Percentiles rank a stretch among this genome's conserved stretches.
These are phyloP conservation scores for Turnix velox DNA, from an alignment of 2,113 vertebrate genomes.

Conservation along the genomic window DNA sequence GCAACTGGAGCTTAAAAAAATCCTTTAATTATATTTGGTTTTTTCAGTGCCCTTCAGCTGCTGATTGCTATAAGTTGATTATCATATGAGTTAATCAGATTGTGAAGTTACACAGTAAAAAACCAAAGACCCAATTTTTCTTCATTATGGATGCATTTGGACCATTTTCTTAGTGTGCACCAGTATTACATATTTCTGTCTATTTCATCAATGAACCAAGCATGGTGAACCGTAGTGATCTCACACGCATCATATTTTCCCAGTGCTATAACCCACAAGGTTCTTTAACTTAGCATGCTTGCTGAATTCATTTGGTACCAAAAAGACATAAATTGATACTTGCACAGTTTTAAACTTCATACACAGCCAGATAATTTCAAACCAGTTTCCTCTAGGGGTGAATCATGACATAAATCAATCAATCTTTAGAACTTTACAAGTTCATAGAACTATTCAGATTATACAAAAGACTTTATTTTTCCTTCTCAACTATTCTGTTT, in stretches of 20 bases:
- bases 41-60: background rate
- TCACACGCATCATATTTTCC: background rate
- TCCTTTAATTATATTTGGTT: conserved; percentile 16
- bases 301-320: background rate
- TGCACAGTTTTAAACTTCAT: background rate
- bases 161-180: background rate
- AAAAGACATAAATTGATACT: background rate
- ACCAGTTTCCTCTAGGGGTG: background rate
- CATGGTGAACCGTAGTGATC: background rate
- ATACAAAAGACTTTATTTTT: background rate
- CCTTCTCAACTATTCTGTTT: background rate
- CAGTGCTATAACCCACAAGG: background rate
- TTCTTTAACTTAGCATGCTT: background rate
- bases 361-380: background rate
- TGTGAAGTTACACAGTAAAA: background rate
- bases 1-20: background rate
- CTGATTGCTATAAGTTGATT: background rate
- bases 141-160: background rate
- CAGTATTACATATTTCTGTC: background rate
- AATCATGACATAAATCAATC: background rate
- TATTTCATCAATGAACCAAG: background rate
- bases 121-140: background rate
- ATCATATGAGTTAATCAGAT: conserved; percentile 17
- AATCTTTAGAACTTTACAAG: background rate
- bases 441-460: background rate